phyloP scores from a whole-genome alignment of 2,888 invertebrate species.

The Cryptocheilus praepositus region DNA sequence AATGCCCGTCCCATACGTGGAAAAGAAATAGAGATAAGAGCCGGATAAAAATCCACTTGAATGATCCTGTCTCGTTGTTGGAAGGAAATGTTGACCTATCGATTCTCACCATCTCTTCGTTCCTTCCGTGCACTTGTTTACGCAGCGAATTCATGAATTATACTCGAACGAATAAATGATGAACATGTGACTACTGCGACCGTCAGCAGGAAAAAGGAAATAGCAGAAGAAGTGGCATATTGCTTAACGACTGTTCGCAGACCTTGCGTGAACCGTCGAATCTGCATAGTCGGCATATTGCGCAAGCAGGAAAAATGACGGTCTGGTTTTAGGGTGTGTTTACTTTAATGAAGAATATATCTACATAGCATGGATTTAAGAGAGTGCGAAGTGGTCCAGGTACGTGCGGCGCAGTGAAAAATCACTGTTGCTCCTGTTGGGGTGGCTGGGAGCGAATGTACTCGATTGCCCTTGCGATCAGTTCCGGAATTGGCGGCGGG shows the following conservation, averaged over 20 bases:
- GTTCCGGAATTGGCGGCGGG: conserved; percentile 65
- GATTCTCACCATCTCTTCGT: conserved; percentile 19
- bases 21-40: conserved; percentile 30
- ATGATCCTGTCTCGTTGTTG: conserved; percentile 27
- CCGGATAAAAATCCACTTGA: conserved; percentile 41
- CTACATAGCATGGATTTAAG: conserved; percentile 9
- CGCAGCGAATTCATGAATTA: no score
- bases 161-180: no score
- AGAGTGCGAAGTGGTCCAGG: conserved; percentile 1
- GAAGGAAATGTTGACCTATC: conserved; percentile 30
- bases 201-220: no score
- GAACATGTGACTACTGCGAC: no score
- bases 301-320: neutral
- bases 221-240: no score
- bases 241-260: no score
- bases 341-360: conserved; percentile 19
- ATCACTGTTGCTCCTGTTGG: conserved; percentile 33
- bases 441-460: conserved; percentile 61
- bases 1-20: neutral
- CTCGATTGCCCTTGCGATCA: conserved; percentile 65
- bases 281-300: no score
- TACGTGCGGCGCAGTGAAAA: neutral
- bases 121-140: no score
- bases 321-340: conserved; percentile 16
- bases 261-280: no score